These are phyloP conservation scores for Volucella inanis DNA, from an alignment of 2,888 invertebrate species.

Conservation along the genomic window DNA sequence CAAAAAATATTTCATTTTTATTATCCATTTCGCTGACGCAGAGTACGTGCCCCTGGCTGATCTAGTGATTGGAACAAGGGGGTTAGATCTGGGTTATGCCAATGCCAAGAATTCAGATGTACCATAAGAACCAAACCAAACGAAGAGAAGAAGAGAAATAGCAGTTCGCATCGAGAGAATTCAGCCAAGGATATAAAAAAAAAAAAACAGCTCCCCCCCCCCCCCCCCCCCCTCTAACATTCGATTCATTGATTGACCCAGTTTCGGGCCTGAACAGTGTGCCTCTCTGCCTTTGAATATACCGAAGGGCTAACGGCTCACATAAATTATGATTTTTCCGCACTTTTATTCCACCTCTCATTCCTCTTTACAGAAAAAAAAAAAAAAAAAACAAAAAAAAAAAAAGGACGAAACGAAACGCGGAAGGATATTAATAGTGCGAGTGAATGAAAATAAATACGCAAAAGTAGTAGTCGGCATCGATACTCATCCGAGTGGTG, in stretches of 20 bases:
- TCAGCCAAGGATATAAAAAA: conserved; percentile 7
- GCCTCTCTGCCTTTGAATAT: conserved; percentile 7
- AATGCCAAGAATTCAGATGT: conserved; percentile 27
- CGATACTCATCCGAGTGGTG: not conserved
- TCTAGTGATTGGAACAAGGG: not conserved
- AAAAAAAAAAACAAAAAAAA: too few species aligned
- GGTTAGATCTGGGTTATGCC: too few species aligned
- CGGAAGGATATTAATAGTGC: conserved; percentile 53
- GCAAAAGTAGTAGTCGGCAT: conserved; percentile 39
- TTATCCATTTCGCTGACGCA: conserved; percentile 74
- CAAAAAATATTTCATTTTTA: conserved; percentile 75
- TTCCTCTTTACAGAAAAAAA: too few species aligned
- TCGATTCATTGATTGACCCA: conserved; percentile 69
- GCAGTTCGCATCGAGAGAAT: conserved; percentile 22
- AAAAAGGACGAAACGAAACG: conserved; percentile 41
- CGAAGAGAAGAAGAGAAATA: conserved; percentile 15
- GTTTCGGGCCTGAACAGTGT: conserved; percentile 29
- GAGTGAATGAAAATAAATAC: conserved; percentile 68
- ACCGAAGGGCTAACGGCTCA: conserved; percentile 47
- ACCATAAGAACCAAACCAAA: conserved; percentile 28
- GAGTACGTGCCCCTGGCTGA: conserved; percentile 58
- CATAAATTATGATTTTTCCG: conserved; percentile 63
- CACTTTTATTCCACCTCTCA: not conserved
- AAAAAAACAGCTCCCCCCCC: too few species aligned
- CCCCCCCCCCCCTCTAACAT: not conserved